These are phyloP conservation scores for Epinotia brunnichana DNA, from an alignment of 2,888 invertebrate genomes.

Conservation along the genomic window DNA sequence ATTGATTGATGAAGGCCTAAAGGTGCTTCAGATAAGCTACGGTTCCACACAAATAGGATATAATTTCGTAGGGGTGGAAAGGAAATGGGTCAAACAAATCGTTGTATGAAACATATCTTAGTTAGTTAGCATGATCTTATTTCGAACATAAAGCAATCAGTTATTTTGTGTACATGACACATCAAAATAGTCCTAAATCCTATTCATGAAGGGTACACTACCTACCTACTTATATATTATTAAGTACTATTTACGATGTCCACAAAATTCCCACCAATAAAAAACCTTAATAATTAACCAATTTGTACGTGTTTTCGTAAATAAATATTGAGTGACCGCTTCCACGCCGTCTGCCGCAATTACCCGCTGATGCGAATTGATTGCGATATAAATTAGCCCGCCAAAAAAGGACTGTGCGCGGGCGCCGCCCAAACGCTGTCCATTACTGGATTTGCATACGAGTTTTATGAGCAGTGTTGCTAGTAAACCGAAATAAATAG, in stretches of 20 bases:
- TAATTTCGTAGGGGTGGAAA: too few species aligned
- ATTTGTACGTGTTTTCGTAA: conserved; percentile 17
- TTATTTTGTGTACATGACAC: too few species aligned
- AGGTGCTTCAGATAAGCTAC: too few species aligned
- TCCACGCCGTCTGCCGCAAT: conserved; percentile 29
- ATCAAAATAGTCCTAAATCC: too few species aligned
- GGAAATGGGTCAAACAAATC: too few species aligned
- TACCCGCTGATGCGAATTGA: conserved; percentile 36
- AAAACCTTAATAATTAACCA: conserved; percentile 7
- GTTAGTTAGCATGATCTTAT: too few species aligned
- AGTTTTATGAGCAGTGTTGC: conserved; percentile 40
- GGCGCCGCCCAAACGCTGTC: conserved; percentile 45
- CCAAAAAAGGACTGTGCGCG: conserved; percentile 44
- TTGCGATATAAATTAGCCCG: conserved; percentile 45
- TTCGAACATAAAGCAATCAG: too few species aligned
- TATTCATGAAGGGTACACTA: too few species aligned
- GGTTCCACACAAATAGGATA: too few species aligned
- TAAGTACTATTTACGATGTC: neutral
- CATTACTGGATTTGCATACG: conserved; percentile 46
- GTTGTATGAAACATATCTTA: too few species aligned
- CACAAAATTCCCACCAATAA: neutral
- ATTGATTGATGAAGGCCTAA: too few species aligned
- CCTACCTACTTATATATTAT: neutral
- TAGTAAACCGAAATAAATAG: too few species aligned
- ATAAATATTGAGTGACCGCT: neutral